Percentiles rank a stretch among this genome's conserved stretches.
phyloP scores from a whole-genome alignment of 1,140 invertebrate species.

The Meloidogyne exigua region DNA sequence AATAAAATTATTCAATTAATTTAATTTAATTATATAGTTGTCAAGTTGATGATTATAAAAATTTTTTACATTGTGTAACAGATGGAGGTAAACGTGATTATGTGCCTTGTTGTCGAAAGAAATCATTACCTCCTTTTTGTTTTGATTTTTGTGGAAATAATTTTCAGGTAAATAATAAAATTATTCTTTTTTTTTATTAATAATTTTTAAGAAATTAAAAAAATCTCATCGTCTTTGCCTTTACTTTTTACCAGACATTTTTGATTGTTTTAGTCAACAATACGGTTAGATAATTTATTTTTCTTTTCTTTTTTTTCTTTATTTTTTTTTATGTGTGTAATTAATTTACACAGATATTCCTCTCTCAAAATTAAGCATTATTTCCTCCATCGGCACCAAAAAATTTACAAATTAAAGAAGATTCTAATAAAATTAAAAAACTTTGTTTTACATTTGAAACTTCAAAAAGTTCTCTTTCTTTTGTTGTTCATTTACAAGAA shows the following conservation, averaged over 20 bases:
- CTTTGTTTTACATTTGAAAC: constrained; percentile 11
- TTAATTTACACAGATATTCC: constrained; percentile 18
- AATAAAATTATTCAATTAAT: no score
- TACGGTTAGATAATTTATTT: constrained; percentile 28
- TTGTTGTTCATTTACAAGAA: neutral
- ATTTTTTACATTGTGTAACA: constrained; percentile 45
- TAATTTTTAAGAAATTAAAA: constrained; percentile 43
- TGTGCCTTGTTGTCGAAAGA: constrained; percentile 46
- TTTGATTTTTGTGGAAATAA: constrained; percentile 47
- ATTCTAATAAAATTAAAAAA: constrained; percentile 8
- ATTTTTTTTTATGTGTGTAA: no score
- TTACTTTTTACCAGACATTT: constrained; percentile 50
- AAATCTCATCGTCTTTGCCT: constrained; percentile 48
- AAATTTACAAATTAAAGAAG: constrained; percentile 26
- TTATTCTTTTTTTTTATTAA: neutral
- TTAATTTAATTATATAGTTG: constrained; percentile 8
- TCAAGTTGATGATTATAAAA: constrained; percentile 43
- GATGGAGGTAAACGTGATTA: constrained; percentile 43
- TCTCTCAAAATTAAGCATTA: constrained; percentile 32
- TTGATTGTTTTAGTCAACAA: constrained; percentile 44
- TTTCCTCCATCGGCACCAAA: constrained; percentile 36
- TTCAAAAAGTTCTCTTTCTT: constrained; percentile 5
- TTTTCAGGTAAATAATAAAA: constrained; percentile 34
- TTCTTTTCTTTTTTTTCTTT: neutral
- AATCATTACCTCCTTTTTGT: constrained; percentile 44